These are phyloP conservation scores for Sebastes schlegelii DNA, from an alignment of 2,113 vertebrate genomes.

Conservation along the genomic window DNA sequence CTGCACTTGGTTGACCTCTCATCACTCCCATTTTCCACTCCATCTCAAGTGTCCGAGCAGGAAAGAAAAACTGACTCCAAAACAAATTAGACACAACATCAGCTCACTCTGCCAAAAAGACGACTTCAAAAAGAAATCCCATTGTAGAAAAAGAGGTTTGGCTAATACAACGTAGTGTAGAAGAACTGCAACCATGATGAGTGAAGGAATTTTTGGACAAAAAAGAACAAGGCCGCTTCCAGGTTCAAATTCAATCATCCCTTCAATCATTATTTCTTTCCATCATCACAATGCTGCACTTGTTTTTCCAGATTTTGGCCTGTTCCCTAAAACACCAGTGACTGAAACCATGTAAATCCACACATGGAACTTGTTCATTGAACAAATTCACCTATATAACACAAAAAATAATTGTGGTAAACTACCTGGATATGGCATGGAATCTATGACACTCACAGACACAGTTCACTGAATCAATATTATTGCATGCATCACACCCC, in stretches of 20 bases:
- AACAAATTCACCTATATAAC: neutral
- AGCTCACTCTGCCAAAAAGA: conserved; percentile 25
- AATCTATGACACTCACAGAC: neutral
- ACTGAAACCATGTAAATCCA: neutral
- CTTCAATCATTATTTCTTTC: neutral
- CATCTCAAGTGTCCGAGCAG: conserved; percentile 47
- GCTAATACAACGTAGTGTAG: neutral
- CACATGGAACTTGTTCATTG: neutral
- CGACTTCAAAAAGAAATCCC: neutral
- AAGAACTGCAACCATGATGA: neutral
- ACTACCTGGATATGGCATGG: too few species aligned
- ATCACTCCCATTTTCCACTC: conserved; percentile 65
- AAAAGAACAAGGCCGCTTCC: neutral
- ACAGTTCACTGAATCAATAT: neutral
- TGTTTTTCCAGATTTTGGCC: conserved; percentile 7
- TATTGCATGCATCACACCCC: neutral
- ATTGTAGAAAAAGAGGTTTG: neutral
- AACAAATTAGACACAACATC: conserved; percentile 54
- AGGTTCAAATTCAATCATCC: conserved; percentile 1
- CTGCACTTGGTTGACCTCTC: conserved; percentile 73
- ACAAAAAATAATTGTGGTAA: neutral
- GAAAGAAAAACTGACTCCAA: conserved; percentile 36
- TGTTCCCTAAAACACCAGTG: neutral
- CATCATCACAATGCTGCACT: neutral
- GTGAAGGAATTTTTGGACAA: neutral